Base-by-base conservation (phyloP, 2,113 vertebrate genomes). In the Stictonetta naevosa region DNA sequence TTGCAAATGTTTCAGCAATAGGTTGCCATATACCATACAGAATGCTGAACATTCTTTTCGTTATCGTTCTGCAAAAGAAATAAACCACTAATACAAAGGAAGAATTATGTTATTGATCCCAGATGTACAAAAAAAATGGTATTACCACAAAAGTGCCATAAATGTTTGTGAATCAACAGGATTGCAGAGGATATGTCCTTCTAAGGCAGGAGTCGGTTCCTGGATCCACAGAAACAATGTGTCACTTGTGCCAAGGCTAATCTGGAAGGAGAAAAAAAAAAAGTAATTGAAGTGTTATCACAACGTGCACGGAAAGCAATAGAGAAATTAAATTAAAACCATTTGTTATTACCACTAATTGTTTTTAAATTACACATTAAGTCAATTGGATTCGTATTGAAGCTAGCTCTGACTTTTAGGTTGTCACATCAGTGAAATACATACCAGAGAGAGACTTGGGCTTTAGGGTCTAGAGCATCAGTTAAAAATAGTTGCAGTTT, bases 81-180 rank as follows among this genome's bases (percentile, higher is more conserved):
- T 89, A 79, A 92, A 76, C n/a, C 44, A n/a, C 62, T 64, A 95
- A 64, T 38, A 58, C 5, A 59, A 44, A 42, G 63, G 46, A 82
- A 93, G 66, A 79, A 93, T 67, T 50, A 66, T 1, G 26, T 53
- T 92, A 92, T 63, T 16, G 53, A 89, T 82, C 84, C 85, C 81
- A 91, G 34, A 79, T 10, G 68, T n/a, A 86, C 52, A 76, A 90
- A 82, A 91, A 94, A 91, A 94, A 72, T 50, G 0, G 17, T 77
- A 62, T 93, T 98, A 99, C 99, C 99, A 99, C 79, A 99, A 96
- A 86, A 99, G 98, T 14, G 99, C 99, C 99, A 99, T 99, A 95
- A 98, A 99, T 5, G 97, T 97, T 72, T 93, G 74, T 21, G 87
- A 64, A 69, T 98, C 98, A 18, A 99, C 98, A 1, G 99, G 99